These are phyloP conservation scores for Danionella cerebrum DNA, from an alignment of 2,113 vertebrate genomes.

Conservation along the genomic window DNA sequence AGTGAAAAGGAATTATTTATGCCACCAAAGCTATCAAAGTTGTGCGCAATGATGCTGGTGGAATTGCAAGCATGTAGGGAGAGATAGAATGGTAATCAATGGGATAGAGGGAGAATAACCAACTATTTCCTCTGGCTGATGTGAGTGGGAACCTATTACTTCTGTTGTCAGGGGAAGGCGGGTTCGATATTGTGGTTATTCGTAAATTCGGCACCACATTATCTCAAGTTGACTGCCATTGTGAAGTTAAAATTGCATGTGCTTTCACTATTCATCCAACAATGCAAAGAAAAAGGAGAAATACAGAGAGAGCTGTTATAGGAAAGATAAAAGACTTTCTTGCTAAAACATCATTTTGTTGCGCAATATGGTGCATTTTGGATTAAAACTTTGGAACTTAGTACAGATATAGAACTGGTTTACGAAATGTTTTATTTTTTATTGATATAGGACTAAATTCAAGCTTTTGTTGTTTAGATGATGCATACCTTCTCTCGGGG, in stretches of 20 bases:
- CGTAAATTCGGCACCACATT: slow-evolving; percentile 6
- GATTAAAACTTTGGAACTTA: background rate
- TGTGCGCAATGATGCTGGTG: slow-evolving; percentile 1
- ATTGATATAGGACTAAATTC: background rate
- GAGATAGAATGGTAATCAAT: slow-evolving; percentile 22
- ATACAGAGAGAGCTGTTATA: background rate
- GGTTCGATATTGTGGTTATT: slow-evolving; percentile 15
- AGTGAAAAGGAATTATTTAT: slow-evolving; percentile 47
- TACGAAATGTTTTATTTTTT: background rate
- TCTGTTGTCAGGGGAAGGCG: slow-evolving; percentile 15
- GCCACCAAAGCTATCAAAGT: slow-evolving; percentile 39
- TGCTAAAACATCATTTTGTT: background rate
- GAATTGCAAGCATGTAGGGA: background rate
- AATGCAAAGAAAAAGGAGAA: background rate
- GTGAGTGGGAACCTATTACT: slow-evolving; percentile 26
- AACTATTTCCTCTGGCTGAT: slow-evolving; percentile 13
- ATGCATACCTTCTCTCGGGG: slow-evolving; percentile 92
- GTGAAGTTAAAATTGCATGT: slow-evolving; percentile 33
- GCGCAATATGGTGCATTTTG: background rate
- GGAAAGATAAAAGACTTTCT: background rate
- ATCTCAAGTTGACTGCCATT: slow-evolving; percentile 20
- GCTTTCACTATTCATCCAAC: slow-evolving; percentile 9
- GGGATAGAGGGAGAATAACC: slow-evolving; percentile 15
- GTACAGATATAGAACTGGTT: background rate
- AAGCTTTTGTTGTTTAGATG: slow-evolving; percentile 63